Conservation (phyloP, 2,113 vertebrate genomes). For the Mohoua ochrocephala region DNA sequence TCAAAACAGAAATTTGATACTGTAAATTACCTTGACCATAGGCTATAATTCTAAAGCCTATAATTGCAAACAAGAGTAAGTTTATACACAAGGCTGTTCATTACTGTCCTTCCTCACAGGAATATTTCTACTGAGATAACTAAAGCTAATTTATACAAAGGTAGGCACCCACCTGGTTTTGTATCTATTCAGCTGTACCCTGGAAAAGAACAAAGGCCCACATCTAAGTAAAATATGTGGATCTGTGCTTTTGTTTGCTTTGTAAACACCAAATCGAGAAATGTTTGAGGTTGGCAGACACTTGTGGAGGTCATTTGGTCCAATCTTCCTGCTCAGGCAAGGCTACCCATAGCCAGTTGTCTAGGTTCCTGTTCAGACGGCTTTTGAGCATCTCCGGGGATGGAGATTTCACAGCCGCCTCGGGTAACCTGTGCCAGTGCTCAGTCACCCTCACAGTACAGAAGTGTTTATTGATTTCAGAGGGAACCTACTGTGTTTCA, state of each 20-base stretch:
- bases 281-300: not conserved
- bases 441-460: not conserved
- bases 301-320: not conserved
- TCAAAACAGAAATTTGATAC: constrained; percentile 3
- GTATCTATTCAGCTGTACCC: not conserved
- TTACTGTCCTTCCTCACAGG: not conserved
- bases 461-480: not conserved
- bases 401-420: not conserved
- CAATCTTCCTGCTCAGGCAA: not conserved
- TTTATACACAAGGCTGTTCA: not conserved
- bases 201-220: not conserved
- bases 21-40: not conserved
- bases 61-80: not conserved
- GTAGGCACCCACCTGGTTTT: not conserved
- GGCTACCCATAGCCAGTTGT: not conserved
- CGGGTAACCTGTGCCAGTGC: not conserved
- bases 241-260: not conserved
- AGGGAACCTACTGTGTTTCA: not conserved
- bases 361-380: not conserved
- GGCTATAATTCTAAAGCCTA: not conserved
- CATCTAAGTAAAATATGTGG: not conserved
- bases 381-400: not conserved
- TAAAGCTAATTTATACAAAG: not conserved
- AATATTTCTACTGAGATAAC: not conserved
- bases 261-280: not conserved